Percentiles rank a stretch among this genome's conserved stretches.
These are phyloP conservation scores for Notospermus geniculatus DNA, from an alignment of 1,140 invertebrate genomes.

Conservation along the genomic window DNA sequence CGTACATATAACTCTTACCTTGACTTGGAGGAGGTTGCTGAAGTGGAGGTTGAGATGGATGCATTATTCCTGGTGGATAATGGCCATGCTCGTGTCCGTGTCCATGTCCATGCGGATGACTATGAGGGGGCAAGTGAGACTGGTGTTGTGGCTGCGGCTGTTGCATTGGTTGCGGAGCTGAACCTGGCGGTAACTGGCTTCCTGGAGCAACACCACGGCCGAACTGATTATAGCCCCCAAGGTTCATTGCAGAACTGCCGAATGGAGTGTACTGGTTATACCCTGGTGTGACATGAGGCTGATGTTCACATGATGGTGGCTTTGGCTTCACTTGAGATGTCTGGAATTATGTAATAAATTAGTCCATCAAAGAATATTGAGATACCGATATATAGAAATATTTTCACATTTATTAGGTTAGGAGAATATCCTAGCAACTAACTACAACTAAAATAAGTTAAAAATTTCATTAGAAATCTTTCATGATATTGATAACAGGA, in stretches of 20 bases:
- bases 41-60: not conserved
- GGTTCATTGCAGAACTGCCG: not conserved
- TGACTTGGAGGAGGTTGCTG: constrained; percentile 5
- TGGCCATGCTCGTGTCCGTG: constrained; percentile 2
- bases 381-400: constrained; percentile 5
- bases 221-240: constrained; percentile 1
- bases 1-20: not conserved
- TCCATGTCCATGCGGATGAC: too few relatives aligned
- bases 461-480: too few relatives aligned
- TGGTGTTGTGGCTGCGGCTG: not conserved
- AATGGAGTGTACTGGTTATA: not conserved
- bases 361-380: constrained; percentile 10
- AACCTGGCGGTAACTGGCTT: not conserved
- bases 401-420: too few relatives aligned
- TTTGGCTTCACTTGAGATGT: not conserved
- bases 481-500: too few relatives aligned
- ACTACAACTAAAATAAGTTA: too few relatives aligned
- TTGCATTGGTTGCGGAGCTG: not conserved
- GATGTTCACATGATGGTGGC: not conserved
- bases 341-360: not conserved
- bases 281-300: not conserved
- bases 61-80: too few relatives aligned
- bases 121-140: too few relatives aligned
- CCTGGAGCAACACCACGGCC: not conserved
- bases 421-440: too few relatives aligned